phyloP scores from a whole-genome alignment of 2,888 invertebrate species.

The Drosophila borborema region DNA sequence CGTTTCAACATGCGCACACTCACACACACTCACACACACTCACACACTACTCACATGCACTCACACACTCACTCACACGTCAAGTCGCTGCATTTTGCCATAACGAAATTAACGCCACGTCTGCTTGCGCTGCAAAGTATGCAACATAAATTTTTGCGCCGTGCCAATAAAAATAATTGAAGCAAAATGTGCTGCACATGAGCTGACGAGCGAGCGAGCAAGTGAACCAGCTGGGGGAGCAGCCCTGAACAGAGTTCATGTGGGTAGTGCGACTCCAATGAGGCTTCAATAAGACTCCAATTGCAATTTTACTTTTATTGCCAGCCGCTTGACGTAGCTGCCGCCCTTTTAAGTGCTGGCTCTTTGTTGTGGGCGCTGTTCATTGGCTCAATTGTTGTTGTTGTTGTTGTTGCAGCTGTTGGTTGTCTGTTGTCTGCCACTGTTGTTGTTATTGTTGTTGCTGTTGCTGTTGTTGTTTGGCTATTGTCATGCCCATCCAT shows the following conservation, averaged over 20 bases:
- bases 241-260: neutral
- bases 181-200: conserved; percentile 56
- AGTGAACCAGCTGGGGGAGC: neutral
- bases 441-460: conserved; percentile 22
- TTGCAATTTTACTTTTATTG: conserved; percentile 74
- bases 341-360: conserved; percentile 57
- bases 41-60: conserved; percentile 7
- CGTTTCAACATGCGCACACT: conserved; percentile 20
- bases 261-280: conserved; percentile 46
- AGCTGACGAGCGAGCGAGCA: conserved; percentile 2
- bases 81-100: conserved; percentile 71
- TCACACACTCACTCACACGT: conserved; percentile 40
- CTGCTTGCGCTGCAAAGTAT: conserved; percentile 69
- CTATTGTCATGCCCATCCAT: conserved; percentile 54
- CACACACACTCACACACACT: neutral
- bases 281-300: conserved; percentile 56
- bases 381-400: conserved; percentile 28
- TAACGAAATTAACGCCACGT: conserved; percentile 75
- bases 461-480: conserved; percentile 7
- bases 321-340: conserved; percentile 51
- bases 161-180: conserved; percentile 76
- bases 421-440: conserved; percentile 3
- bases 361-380: conserved; percentile 61
- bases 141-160: conserved; percentile 74
- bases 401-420: conserved; percentile 22